Evolutionary conservation across 2,888 invertebrate genomes (phyloP).

Genomic region (Apodemia hepburni): DNA sequence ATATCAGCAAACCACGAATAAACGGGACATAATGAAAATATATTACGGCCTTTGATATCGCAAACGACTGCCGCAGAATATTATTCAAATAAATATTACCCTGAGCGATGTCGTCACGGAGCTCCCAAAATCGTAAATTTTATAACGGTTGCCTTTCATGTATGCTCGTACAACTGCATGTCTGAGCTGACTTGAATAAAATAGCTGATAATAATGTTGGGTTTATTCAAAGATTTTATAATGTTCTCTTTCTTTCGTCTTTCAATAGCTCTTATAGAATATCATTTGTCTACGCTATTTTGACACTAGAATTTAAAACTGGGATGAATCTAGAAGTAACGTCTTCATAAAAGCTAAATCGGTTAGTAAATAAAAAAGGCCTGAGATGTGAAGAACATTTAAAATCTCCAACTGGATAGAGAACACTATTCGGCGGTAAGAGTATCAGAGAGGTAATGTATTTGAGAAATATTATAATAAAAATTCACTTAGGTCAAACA

Average conservation of each 20-base stretch:
- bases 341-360: no score
- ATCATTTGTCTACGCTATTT: no score
- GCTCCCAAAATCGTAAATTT: constrained; percentile 56
- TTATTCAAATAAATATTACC: constrained; percentile 69
- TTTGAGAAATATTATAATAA: no score
- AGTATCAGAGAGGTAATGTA: no score
- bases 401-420: no score
- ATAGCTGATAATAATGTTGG: neutral
- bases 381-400: no score
- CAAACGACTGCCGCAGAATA: constrained; percentile 57
- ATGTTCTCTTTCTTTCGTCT: neutral
- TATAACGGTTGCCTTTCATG: neutral
- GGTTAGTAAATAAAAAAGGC: no score
- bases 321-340: no score
- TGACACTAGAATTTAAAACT: no score
- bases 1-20: constrained; percentile 61
- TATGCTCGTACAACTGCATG: constrained; percentile 1
- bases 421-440: no score
- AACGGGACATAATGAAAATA: constrained; percentile 73
- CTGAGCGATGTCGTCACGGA: constrained; percentile 56
- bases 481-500: no score
- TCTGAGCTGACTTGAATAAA: constrained; percentile 2
- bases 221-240: neutral
- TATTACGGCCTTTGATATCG: constrained; percentile 58
- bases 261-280: neutral